Conservation (phyloP, 2,888 invertebrate species). For the Rutpela maculata region DNA sequence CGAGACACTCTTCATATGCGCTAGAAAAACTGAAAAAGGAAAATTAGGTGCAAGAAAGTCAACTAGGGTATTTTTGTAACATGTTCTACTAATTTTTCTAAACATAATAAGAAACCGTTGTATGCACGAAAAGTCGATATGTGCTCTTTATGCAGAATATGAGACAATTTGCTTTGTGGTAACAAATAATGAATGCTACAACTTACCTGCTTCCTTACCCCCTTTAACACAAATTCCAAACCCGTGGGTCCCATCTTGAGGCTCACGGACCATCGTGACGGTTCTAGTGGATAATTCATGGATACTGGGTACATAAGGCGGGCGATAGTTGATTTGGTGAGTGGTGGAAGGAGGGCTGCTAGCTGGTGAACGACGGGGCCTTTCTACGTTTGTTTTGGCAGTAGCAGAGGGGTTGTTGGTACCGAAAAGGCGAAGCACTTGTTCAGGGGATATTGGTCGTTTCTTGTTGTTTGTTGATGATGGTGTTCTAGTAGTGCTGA, state of each 20-base stretch:
- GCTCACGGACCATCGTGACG: constrained; percentile 90
- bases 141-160: no score
- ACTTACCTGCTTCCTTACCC: constrained; percentile 89
- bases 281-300: constrained; percentile 88
- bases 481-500: constrained; percentile 67
- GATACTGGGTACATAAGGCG: constrained; percentile 78
- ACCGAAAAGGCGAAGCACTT: constrained; percentile 74
- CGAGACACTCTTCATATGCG: no score
- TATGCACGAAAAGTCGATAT: no score
- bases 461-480: constrained; percentile 80
- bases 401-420: constrained; percentile 59
- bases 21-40: no score
- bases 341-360: constrained; percentile 81
- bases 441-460: constrained; percentile 90
- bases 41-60: no score
- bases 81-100: no score
- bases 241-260: constrained; percentile 87
- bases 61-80: no score
- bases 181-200: not conserved
- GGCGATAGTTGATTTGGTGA: constrained; percentile 62
- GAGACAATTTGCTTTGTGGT: no score
- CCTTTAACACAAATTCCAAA: constrained; percentile 95
- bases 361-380: constrained; percentile 78
- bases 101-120: no score
- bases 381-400: constrained; percentile 61